Base-by-base conservation (phyloP, 2,888 invertebrate genomes). In the Acronicta aceris region DNA sequence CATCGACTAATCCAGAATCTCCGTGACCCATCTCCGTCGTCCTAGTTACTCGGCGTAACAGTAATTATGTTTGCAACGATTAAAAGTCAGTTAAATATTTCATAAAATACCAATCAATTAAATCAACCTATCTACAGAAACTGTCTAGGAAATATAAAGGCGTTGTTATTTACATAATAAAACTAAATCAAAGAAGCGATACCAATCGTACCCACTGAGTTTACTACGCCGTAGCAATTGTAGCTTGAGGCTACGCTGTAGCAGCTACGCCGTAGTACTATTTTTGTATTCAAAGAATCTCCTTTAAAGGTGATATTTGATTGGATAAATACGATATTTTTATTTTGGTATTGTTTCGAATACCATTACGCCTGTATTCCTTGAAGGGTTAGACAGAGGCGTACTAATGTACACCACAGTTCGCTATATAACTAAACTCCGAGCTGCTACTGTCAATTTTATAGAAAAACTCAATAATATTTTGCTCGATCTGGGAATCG, bases 141-240 rank as follows among this genome's bases (percentile, higher is more conserved):
- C 8, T 17, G 25, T 5, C 2, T 21, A 55, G 45, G 12, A 36
- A 69, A 45, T 46, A 56, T 54, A 69, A 69, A 53, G 7, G n/a
- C 17, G 15, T 69, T 48, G 12, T 10, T 4, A 58, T 56, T 59
- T 43, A 41, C 58, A 41, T 57, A 38, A 58, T 51, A 68, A 67
- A 64, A 59, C 49, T 50, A 52, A 67, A 71, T 69, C 68, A 75
- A 65, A 78, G 63, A 41, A 65, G 60, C 50, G 56, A 52, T 59
- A 52, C 33, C 43, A 61, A 59, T 63, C 63, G 62, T 63, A 60
- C 21, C 48, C 30, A 52, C 55, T 47, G 52, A 63, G 52, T 53
- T 60, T 45, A 30, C 65, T 76, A 76, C 65, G 68, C 47, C 70
- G 70, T 72, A 75, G 65, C 75, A 53, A 52, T 66, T 47, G 63